These are phyloP conservation scores for Diplodus puntazzo DNA, from an alignment of 2,797 vertebrate species.

Conservation along the genomic window DNA sequence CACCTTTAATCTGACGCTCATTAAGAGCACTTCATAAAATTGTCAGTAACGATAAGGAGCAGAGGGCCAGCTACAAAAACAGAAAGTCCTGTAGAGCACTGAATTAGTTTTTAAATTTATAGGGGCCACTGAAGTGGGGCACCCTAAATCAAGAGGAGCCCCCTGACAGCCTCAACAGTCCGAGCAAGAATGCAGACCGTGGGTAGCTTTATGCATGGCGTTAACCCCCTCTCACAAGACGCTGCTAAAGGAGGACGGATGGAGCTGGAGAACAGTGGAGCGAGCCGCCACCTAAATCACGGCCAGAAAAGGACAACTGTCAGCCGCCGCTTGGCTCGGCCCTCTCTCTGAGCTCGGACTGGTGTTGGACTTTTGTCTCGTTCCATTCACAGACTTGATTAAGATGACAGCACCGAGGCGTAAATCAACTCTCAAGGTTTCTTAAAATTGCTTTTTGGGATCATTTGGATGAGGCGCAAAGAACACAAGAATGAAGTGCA, in stretches of 20 bases:
- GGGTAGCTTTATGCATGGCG: conserved; percentile 89
- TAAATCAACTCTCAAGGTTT: conserved; percentile 96
- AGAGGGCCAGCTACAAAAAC: conserved; percentile 91
- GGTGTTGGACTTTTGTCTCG: conserved; percentile 92
- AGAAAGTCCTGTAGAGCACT: conserved; percentile 94
- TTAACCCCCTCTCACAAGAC: conserved; percentile 90
- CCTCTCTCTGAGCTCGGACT: conserved; percentile 89
- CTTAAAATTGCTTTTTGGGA: conserved; percentile 89
- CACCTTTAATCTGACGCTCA: conserved; percentile 98
- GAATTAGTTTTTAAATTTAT: conserved; percentile 96
- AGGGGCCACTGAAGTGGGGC: conserved; percentile 90
- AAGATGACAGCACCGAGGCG: conserved; percentile 88
- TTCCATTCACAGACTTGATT: conserved; percentile 96
- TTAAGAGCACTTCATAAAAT: conserved; percentile 99
- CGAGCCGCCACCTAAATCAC: conserved; percentile 96
- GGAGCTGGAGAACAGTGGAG: conserved; percentile 89
- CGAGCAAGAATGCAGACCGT: conserved; percentile 90
- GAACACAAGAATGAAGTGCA: conserved; percentile 81
- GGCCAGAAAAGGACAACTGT: conserved; percentile 94
- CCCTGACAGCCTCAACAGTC: conserved; percentile 95
- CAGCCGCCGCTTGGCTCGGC: conserved; percentile 92
- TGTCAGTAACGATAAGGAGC: conserved; percentile 93
- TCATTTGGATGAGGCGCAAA: conserved; percentile 77
- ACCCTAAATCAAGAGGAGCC: conserved; percentile 95
- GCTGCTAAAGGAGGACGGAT: conserved; percentile 91